Conservation (phyloP, 1,140 invertebrate genomes). For the Bombus sibiricus region DNA sequence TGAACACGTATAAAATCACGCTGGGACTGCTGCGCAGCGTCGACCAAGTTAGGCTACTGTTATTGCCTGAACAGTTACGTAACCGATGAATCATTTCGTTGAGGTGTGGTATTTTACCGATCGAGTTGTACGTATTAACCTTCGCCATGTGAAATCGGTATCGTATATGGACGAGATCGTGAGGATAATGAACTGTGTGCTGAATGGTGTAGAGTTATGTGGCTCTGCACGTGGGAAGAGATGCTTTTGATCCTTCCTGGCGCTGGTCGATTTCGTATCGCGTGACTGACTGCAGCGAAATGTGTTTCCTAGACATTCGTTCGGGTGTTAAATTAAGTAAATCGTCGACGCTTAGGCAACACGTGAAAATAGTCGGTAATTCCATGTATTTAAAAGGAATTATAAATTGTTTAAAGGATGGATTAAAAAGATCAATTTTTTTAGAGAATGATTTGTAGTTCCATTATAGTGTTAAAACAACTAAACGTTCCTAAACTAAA, state of each 20-base stretch:
- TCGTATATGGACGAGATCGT: not conserved
- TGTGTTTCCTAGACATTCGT: not conserved
- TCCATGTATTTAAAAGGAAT: not conserved
- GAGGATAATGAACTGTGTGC: slow-evolving; percentile 10
- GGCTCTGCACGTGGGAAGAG: not conserved
- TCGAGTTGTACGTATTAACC: slow-evolving; percentile 2
- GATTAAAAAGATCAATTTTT: not conserved
- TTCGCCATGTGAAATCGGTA: not conserved
- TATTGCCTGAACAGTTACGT: slow-evolving; percentile 36
- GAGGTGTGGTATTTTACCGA: not conserved
- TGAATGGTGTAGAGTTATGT: not conserved
- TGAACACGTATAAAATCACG: slow-evolving; percentile 51
- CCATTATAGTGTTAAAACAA: not conserved
- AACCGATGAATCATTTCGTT: slow-evolving; percentile 17
- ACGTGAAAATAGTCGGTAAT: not conserved
- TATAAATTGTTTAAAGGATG: not conserved
- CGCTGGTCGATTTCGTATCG: not conserved
- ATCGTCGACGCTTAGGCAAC: not conserved
- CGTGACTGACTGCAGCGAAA: not conserved
- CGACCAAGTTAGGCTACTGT: slow-evolving; percentile 1
- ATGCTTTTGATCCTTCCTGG: not conserved
- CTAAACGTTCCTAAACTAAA: too few species aligned
- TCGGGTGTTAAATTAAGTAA: not conserved
- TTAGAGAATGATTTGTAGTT: not conserved
- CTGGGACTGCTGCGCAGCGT: not conserved